Base-by-base conservation (phyloP, 92 coral and sea anemone species). In the Actinostola sp. region DNA sequence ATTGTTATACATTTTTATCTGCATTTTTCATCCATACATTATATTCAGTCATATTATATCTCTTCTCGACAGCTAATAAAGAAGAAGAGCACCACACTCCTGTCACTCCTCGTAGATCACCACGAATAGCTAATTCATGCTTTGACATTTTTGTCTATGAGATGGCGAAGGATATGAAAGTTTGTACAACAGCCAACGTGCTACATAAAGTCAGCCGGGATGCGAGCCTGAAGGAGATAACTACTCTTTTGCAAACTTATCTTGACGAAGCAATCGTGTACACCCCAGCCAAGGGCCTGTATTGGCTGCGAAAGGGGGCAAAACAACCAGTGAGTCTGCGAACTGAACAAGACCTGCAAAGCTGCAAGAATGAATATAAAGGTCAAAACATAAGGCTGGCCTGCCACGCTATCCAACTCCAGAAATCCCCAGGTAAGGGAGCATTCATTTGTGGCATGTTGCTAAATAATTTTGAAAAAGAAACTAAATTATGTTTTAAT, bases 101-200 rank as follows among this genome's bases (percentile, higher is more conserved):
- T n/a, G n/a, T n/a, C n/a, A 32, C 66, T 1, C 79, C 79, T 31
- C 60, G 79, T 28, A 57, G 79, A 39, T 73, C 79, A n/a, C 70
- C 79, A 8, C 19, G 79, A n/a, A n/a, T n/a, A n/a, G n/a, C n/a
- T n/a, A 21, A 21, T 49, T 39, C 27, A 55, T 33, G 70, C 31
- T 8, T 17, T 15, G 70, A 73, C 36, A 45, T 73, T 8, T 73
- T 43, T 60, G 52, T 73, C 1, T 56, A 73, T 29, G n/a, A 52
- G 29, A 15, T 67, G 15, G 52, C 30, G 0, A 41, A 73, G 30
- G 66, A 64, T 1, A 45, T 45, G 16, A 73, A 61, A n/a, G 31
- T 73, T 15, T 58, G 39, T 10, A 42, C 33, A 7, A 26, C 48
- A 26, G 60, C 60, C 1, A 38, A 73, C 19, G 64, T 73, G 13